A percentile compares a stretch with the other conserved stretches of the same genome.
Evolutionary conservation across 2,888 invertebrate species (phyloP).

Genomic region (Caenorhabditis wallacei): DNA sequence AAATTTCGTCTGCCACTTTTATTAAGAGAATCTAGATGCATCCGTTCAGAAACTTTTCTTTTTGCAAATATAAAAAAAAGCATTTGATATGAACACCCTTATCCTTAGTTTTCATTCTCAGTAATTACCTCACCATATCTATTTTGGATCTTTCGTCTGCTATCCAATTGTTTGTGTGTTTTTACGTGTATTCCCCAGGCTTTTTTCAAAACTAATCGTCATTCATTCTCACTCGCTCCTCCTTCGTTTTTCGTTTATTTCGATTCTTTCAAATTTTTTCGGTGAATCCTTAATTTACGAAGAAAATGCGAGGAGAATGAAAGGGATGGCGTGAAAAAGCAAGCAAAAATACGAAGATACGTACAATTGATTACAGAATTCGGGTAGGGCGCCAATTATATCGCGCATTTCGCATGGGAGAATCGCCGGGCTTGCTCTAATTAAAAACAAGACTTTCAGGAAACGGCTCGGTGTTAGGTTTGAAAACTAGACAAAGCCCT

Average conservation of each 20-base stretch:
- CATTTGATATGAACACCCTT: neutral
- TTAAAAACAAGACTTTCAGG: conserved; percentile 68
- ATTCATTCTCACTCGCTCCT: neutral
- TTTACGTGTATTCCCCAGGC: conserved; percentile 16
- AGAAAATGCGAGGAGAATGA: neutral
- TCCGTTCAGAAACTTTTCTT: neutral
- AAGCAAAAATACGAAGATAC: conserved; percentile 59
- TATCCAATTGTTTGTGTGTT: conserved; percentile 13
- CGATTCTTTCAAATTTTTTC: conserved; percentile 44
- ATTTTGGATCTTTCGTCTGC: neutral
- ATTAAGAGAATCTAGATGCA: neutral
- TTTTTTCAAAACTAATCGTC: conserved; percentile 1
- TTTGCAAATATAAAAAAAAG: no score
- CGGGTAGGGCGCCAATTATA: conserved; percentile 61
- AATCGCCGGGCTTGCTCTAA: conserved; percentile 63
- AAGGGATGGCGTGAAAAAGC: neutral
- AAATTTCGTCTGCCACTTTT: neutral
- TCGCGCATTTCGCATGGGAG: conserved; percentile 37
- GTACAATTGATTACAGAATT: conserved; percentile 63
- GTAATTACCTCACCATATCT: neutral
- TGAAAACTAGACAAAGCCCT: conserved; percentile 49
- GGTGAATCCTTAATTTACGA: conserved; percentile 30
- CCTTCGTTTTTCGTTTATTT: conserved; percentile 6
- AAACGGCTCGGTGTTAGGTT: conserved; percentile 52
- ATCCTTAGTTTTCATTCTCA: neutral